These are phyloP conservation scores for Hemicentrotus pulcherrimus DNA, from an alignment of 35 echinoderm and acorn worm genomes.

Conservation along the genomic window DNA sequence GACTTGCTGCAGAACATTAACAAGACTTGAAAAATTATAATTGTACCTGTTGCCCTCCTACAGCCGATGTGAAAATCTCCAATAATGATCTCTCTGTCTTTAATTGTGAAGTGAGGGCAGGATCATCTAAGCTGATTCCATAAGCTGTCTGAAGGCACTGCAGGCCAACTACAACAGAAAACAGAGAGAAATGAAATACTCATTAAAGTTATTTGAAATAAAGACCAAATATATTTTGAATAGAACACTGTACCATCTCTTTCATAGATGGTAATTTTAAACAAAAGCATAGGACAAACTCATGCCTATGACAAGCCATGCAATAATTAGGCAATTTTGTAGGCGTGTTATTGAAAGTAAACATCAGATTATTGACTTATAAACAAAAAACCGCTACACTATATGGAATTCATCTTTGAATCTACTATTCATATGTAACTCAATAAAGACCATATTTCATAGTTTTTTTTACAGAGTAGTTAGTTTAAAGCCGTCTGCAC, in stretches of 20 bases:
- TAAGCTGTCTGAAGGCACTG: constrained; percentile 97
- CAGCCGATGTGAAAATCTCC: constrained; percentile 79
- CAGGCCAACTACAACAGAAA: constrained; percentile 65
- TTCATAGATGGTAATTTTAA: too few species aligned
- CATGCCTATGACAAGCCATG: not conserved
- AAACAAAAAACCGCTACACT: not conserved
- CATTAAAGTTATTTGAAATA: not conserved
- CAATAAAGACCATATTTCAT: not conserved
- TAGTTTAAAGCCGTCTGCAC: not conserved
- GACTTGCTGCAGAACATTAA: too few species aligned
- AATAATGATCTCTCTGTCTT: constrained; percentile 76
- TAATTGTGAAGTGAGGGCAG: constrained; percentile 42
- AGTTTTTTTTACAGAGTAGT: not conserved
- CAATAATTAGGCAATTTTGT: too few species aligned
- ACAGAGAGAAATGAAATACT: not conserved
- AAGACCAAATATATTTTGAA: too few species aligned
- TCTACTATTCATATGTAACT: not conserved
- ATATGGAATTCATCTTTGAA: not conserved
- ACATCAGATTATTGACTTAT: not conserved
- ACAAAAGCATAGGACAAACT: too few species aligned
- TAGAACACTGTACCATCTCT: too few species aligned
- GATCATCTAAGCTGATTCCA: constrained; percentile 68
- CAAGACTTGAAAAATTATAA: not conserved
- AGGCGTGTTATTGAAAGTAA: not conserved
- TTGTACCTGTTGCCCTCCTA: constrained; percentile 35